Percentiles rank a stretch among this genome's conserved stretches.
Evolutionary conservation across 2,888 invertebrate species (phyloP).

Genomic region (Acrobasis repandana): DNA sequence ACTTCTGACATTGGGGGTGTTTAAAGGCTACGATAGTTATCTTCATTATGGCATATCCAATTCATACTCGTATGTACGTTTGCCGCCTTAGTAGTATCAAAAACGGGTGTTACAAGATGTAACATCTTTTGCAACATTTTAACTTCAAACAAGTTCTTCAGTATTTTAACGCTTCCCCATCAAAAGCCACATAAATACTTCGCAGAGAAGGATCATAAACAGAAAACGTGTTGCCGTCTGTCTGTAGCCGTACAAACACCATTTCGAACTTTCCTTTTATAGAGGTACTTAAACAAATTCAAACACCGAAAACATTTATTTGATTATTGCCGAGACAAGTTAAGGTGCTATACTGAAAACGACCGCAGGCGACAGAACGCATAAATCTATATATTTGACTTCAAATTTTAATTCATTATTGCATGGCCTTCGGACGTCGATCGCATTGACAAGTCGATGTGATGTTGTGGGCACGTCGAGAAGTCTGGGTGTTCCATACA

Average conservation of each 20-base stretch:
- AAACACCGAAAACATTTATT: slow-evolving; percentile 48
- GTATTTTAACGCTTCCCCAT: background rate
- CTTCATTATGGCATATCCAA: too few species aligned
- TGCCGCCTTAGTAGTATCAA: too few species aligned
- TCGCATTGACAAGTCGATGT: background rate
- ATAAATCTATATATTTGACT: slow-evolving; percentile 15
- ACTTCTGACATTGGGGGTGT: too few species aligned
- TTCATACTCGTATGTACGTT: too few species aligned
- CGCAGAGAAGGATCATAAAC: slow-evolving; percentile 53
- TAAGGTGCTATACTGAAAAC: slow-evolving; percentile 24
- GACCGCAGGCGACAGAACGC: background rate
- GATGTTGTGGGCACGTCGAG: too few species aligned
- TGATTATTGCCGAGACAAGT: slow-evolving; percentile 39
- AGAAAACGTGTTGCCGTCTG: slow-evolving; percentile 57
- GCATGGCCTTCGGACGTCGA: background rate
- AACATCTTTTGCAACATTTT: background rate
- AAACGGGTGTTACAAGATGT: too few species aligned
- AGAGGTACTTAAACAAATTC: slow-evolving; percentile 46
- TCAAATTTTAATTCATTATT: too few species aligned
- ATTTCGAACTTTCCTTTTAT: slow-evolving; percentile 56
- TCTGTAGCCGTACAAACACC: slow-evolving; percentile 45
- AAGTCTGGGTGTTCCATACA: too few species aligned
- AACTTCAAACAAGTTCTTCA: slow-evolving; percentile 1
- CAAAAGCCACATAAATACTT: slow-evolving; percentile 49
- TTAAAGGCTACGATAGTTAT: too few species aligned